Conservation (phyloP, 2,797 vertebrate genomes). For the Tauraco hartlaubi region DNA sequence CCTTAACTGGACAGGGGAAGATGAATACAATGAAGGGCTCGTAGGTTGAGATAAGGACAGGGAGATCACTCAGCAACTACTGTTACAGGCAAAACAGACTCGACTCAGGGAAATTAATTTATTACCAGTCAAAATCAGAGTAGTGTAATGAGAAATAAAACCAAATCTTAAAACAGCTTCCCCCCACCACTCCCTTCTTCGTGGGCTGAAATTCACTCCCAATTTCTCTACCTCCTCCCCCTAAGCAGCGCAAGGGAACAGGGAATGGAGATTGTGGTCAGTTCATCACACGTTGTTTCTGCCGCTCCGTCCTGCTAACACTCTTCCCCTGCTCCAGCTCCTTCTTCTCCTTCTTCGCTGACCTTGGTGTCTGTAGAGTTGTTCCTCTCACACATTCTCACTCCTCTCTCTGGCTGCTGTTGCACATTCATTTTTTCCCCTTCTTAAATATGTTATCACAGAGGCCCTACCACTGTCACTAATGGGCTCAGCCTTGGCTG, state of each 20-base stretch:
- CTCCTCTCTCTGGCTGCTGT: background rate
- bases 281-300: no score
- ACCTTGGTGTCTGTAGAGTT: background rate
- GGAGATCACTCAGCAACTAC: background rate
- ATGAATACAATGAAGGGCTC: background rate
- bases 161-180: background rate
- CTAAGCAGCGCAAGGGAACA: no score
- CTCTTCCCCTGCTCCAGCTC: no score
- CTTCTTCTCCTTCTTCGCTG: background rate
- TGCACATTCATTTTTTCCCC: background rate
- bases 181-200: no score
- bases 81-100: no score
- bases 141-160: background rate
- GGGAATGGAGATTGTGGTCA: no score
- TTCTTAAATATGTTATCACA: background rate
- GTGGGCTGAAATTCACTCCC: no score
- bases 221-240: no score
- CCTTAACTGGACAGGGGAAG: background rate
- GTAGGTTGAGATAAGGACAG: background rate
- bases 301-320: no score
- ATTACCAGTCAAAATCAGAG: background rate
- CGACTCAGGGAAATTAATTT: background rate
- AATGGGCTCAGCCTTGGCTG: accelerated
- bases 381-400: background rate
- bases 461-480: accelerated